These are phyloP conservation scores for Platygyra sinensis DNA, from an alignment of 64 coral and sea anemone genomes.

Conservation along the genomic window DNA sequence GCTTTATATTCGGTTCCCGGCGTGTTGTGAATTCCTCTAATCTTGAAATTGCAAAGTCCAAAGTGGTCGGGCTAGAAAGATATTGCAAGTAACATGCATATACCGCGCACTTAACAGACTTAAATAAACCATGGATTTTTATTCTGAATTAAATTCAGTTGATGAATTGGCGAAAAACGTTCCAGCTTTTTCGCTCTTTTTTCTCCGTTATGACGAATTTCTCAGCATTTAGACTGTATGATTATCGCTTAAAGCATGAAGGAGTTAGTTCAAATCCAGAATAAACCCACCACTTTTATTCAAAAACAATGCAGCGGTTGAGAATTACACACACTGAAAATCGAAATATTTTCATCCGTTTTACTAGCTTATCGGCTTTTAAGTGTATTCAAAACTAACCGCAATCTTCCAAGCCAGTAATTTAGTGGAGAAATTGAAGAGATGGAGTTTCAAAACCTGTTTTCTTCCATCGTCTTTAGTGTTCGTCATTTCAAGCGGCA, in stretches of 20 bases:
- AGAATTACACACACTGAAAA: not conserved
- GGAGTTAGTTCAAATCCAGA: not conserved
- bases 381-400: not conserved
- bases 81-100: not conserved
- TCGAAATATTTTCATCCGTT: not conserved
- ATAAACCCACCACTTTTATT: not conserved
- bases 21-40: slow-evolving; percentile 6
- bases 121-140: not conserved
- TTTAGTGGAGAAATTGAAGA: not conserved
- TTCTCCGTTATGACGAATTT: not conserved
- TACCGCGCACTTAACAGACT: not conserved
- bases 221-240: not conserved
- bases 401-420: not conserved
- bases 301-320: not conserved
- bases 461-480: not conserved
- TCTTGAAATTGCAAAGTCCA: slow-evolving; percentile 20
- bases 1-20: not conserved
- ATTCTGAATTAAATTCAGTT: not conserved
- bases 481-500: not conserved
- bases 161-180: not conserved
- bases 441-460: not conserved
- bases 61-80: slow-evolving; percentile 1
- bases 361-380: not conserved
- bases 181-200: not conserved
- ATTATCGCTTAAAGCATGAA: not conserved